Evolutionary conservation across 2,888 invertebrate species (phyloP).

Genomic region (Phymatocera aterrima): DNA sequence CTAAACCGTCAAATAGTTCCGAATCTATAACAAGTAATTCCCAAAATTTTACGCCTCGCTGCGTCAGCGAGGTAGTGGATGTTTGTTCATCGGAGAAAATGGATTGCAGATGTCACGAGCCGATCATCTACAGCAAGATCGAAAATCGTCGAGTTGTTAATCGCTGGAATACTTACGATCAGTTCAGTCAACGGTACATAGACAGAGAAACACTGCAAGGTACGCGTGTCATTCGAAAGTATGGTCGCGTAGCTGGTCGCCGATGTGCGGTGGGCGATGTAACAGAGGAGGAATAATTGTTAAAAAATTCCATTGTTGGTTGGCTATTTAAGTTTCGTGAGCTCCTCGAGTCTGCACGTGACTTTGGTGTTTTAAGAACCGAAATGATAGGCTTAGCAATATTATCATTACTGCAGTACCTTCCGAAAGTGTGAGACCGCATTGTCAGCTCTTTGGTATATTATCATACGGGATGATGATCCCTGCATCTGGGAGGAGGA

Average conservation of each 20-base stretch:
- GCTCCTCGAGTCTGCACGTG: slow-evolving; percentile 32
- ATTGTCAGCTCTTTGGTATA: background rate
- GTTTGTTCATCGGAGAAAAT: background rate
- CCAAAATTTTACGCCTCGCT: background rate
- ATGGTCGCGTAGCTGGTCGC: background rate
- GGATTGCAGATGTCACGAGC: background rate
- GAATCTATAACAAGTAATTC: background rate
- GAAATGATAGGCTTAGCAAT: slow-evolving; percentile 31
- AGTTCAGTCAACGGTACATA: background rate
- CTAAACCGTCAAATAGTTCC: background rate
- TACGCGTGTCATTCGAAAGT: slow-evolving; percentile 26
- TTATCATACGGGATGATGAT: slow-evolving; percentile 26
- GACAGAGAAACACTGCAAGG: background rate
- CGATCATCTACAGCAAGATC: background rate
- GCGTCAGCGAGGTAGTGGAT: background rate
- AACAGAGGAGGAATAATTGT: too few species aligned
- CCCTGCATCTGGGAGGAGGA: slow-evolving; percentile 16
- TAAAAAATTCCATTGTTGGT: slow-evolving; percentile 1
- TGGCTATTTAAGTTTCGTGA: slow-evolving; percentile 16
- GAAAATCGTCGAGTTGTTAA: background rate
- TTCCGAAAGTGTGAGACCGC: background rate
- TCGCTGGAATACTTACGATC: background rate
- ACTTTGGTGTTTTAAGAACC: slow-evolving; percentile 29
- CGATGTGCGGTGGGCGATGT: background rate
- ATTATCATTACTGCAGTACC: slow-evolving; percentile 26